Base-by-base conservation (phyloP, 2,113 vertebrate genomes). In the Seriola aureovittata region DNA sequence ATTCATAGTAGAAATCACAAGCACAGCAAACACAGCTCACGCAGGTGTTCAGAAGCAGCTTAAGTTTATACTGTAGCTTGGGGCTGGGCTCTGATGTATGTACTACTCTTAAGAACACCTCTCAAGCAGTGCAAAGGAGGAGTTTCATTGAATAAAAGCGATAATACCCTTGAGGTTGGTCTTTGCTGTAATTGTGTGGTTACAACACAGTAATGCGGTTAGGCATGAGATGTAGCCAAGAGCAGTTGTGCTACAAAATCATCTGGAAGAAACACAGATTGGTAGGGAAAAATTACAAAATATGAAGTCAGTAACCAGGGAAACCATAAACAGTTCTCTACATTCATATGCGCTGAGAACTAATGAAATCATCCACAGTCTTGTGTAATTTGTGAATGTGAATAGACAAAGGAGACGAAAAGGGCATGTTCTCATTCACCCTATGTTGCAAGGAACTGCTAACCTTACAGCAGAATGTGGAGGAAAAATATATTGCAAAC, bases 191-290 rank as follows among this genome's bases (percentile, higher is more conserved):
- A 84, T 19, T 64, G 19, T 66, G 36, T 66, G 58, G 29, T 40
- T 23, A 52, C 32, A 75, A 42, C 38, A 70, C 54, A 23, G 58
- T 64, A 21, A 50, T 17, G 12, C 2, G 5, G 25, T 60, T 23
- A 55, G 59, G 42, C n/a, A 74, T 57, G 54, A 58, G 21, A 12
- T 58, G 48, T 44, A 71, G 48, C 55, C 50, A 59, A 34, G 40
- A 80, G 57, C 29, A 78, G n/a, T 54, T 38, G 16, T 52, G 50
- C 75, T 54, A 60, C 19, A 55, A 52, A 36, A 64, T 63, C 64
- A 79, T 16, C n/a, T 57, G 8, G 8, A 63, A 60, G 19, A 55
- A 57, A 34, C 23, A 59, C 50, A 46, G 12, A 16, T 34, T 72
- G 23, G 36, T 7, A 4, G 36, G 17, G 36, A 8, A 55, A 10